These are phyloP conservation scores for Ardeotis arabs DNA, from an alignment of 2,113 vertebrate species.

Conservation along the genomic window DNA sequence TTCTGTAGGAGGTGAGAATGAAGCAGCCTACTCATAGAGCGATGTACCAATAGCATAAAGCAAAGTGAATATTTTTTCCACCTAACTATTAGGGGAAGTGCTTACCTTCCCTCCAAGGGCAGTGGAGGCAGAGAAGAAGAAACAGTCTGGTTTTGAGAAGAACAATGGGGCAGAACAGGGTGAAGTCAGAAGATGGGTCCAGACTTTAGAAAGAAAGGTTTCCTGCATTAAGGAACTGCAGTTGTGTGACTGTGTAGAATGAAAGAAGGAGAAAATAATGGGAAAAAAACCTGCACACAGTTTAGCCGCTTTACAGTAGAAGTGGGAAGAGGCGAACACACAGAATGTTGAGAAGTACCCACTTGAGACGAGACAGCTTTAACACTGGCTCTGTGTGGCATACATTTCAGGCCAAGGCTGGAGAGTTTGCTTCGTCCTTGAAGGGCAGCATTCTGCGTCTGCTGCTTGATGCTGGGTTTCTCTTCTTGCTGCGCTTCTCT, in stretches of 20 bases:
- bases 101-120: background rate
- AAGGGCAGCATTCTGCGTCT: slow-evolving; percentile 82
- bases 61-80: background rate
- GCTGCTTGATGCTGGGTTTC: slow-evolving; percentile 92
- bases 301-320: background rate
- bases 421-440: slow-evolving; percentile 80
- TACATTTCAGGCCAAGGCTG: slow-evolving; percentile 81
- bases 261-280: background rate
- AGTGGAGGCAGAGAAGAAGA: background rate
- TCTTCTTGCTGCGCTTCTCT: slow-evolving; percentile 92
- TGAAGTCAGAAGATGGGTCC: background rate
- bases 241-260: background rate
- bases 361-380: background rate
- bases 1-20: slow-evolving; percentile 25
- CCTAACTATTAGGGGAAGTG: background rate
- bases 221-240: background rate
- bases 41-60: background rate
- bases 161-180: background rate
- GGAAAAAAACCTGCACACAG: background rate
- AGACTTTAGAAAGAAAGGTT: background rate
- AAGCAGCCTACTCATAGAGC: background rate
- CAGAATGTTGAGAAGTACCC: background rate
- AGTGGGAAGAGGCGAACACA: background rate
- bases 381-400: background rate
- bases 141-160: background rate